Conservation (phyloP, 2,888 invertebrate genomes). For the Napeogenes inachia region DNA sequence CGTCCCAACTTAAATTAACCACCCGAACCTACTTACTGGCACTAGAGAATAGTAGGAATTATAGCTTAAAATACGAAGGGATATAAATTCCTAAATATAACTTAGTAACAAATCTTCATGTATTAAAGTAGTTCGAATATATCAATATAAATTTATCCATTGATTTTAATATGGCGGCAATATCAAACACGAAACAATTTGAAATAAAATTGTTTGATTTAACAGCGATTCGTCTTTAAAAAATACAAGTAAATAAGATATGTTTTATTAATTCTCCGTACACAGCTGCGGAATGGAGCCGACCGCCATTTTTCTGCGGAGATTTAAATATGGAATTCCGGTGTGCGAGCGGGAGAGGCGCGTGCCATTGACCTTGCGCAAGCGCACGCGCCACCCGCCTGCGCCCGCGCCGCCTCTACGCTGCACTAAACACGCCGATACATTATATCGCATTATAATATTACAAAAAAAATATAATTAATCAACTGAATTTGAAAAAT, state of each 20-base stretch:
- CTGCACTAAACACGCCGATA: constrained; percentile 28
- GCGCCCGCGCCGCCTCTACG: constrained; percentile 59
- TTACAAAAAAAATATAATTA: constrained; percentile 5
- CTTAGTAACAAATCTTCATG: no score
- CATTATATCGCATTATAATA: constrained; percentile 11
- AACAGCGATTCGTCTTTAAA: constrained; percentile 37
- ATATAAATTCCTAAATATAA: no score
- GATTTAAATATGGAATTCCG: constrained; percentile 79
- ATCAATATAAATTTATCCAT: no score
- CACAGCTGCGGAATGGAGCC: constrained; percentile 68
- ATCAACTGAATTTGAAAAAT: not conserved
- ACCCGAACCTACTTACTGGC: constrained; percentile 15
- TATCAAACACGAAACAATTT: no score
- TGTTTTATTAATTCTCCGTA: constrained; percentile 76
- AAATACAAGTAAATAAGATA: constrained; percentile 63
- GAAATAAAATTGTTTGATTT: constrained; percentile 1
- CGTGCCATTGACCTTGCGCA: constrained; percentile 76
- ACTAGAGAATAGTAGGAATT: no score
- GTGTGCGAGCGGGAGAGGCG: constrained; percentile 75
- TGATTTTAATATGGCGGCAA: no score
- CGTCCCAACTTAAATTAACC: constrained; percentile 23
- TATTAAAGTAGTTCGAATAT: no score
- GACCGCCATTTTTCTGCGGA: constrained; percentile 77
- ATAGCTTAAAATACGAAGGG: no score
- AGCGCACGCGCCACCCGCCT: constrained; percentile 63